A percentile compares a stretch with the other conserved stretches of the same genome.
phyloP scores from a whole-genome alignment of 2,797 vertebrate species.

The Peromyscus attwateri region DNA sequence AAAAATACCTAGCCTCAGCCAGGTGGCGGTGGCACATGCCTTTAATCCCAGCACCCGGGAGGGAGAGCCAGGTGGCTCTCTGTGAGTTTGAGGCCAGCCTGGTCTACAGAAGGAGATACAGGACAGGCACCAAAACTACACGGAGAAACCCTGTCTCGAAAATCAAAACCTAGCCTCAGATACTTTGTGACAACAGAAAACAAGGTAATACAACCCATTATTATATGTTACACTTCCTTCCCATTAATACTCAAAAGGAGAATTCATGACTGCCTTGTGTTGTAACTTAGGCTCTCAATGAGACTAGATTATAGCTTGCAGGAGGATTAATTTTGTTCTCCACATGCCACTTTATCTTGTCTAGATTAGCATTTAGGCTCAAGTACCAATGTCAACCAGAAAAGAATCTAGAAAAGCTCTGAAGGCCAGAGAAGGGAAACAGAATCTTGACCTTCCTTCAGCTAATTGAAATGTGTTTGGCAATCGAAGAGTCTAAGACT shows the following conservation, averaged over 20 bases:
- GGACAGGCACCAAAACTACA: too few species aligned
- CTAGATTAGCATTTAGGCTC: constrained; percentile 52
- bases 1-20: background rate
- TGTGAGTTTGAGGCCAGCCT: too few species aligned
- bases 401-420: constrained; percentile 59
- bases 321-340: background rate
- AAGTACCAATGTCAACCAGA: constrained; percentile 58
- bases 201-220: background rate
- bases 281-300: background rate
- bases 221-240: background rate
- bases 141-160: too few species aligned
- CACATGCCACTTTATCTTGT: constrained; percentile 52
- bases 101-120: too few species aligned
- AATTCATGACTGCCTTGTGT: background rate
- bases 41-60: too few species aligned
- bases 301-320: background rate
- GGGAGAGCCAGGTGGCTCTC: too few species aligned
- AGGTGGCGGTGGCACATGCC: too few species aligned
- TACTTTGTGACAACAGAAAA: constrained; percentile 11
- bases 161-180: background rate
- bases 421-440: constrained; percentile 72
- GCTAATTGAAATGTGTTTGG: constrained; percentile 81
- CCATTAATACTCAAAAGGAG: background rate
- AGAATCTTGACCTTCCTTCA: constrained; percentile 72
- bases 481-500: constrained; percentile 82